These are phyloP conservation scores for Dromococcyx pavoninus DNA, from an alignment of 2,797 vertebrate genomes.

Conservation along the genomic window DNA sequence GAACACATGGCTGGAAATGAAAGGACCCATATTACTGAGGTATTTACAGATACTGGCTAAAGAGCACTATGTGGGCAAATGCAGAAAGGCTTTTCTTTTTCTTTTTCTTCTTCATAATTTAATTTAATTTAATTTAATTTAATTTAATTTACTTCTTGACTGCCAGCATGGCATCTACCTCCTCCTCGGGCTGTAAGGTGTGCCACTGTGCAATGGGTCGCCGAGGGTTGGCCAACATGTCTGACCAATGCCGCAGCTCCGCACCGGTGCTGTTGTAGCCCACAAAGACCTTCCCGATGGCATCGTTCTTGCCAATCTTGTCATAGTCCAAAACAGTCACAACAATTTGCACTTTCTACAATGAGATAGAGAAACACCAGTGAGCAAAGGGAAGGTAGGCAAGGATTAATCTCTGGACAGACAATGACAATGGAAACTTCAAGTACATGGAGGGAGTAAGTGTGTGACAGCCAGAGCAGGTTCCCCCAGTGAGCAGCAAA, in stretches of 20 bases:
- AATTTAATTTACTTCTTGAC: constrained; percentile 89
- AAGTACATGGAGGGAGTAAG: neutral
- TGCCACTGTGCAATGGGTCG: constrained; percentile 99
- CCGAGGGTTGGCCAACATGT: constrained; percentile 99
- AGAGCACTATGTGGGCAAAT: constrained; percentile 92
- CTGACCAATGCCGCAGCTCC: constrained; percentile 98
- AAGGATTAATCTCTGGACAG: neutral
- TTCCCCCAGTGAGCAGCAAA: neutral
- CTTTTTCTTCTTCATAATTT: constrained; percentile 30
- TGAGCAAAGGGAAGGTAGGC: neutral
- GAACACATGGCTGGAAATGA: constrained; percentile 83
- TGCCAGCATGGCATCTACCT: constrained; percentile 95
- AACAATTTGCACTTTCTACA: constrained; percentile 99
- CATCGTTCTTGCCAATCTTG: constrained; percentile 99
- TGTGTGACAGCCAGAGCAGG: neutral
- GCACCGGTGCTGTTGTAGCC: constrained; percentile 98
- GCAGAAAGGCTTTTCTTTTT: constrained; percentile 84
- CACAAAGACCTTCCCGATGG: constrained; percentile 99
- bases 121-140: constrained; percentile 75
- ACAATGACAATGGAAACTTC: neutral
- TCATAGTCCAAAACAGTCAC: constrained; percentile 99
- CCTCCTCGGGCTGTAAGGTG: constrained; percentile 95
- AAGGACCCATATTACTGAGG: constrained; percentile 97
- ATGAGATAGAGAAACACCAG: constrained; percentile 10
- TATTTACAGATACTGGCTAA: constrained; percentile 99